These are phyloP conservation scores for Monoplex corrugatus DNA, from an alignment of 2,888 invertebrate genomes.

Conservation along the genomic window DNA sequence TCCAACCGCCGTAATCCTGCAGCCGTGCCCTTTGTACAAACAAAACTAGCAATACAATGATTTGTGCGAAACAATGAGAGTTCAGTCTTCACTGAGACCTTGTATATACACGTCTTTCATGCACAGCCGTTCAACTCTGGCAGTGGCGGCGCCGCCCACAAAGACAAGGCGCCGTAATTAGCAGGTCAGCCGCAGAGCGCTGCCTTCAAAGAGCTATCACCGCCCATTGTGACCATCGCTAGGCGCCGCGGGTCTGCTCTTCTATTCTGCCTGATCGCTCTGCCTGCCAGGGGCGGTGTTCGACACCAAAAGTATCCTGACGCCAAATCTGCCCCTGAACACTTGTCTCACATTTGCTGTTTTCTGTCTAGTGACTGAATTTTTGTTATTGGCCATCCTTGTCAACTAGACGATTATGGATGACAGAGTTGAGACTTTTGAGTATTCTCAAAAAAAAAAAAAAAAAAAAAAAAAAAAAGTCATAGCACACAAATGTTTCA, in stretches of 20 bases:
- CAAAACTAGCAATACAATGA: too few relatives aligned
- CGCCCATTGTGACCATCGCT: constrained; percentile 42
- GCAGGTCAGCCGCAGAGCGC: constrained; percentile 43
- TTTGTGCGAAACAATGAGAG: too few relatives aligned
- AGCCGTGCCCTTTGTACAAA: too few relatives aligned
- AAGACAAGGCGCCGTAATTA: constrained; percentile 51
- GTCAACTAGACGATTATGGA: too few relatives aligned
- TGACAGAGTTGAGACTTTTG: background rate
- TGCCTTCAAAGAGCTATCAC: constrained; percentile 51
- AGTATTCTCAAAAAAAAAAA: too few relatives aligned
- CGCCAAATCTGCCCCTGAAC: too few relatives aligned
- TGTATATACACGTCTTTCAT: constrained; percentile 13
- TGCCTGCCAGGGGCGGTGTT: too few relatives aligned
- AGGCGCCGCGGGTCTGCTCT: constrained; percentile 31
- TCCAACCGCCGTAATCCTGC: background rate
- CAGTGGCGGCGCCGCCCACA: constrained; percentile 44
- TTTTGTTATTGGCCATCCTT: too few relatives aligned
- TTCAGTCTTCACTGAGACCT: background rate
- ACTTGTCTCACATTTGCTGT: too few relatives aligned
- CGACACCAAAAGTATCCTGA: too few relatives aligned
- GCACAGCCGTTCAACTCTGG: constrained; percentile 47
- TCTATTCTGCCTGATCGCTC: background rate
- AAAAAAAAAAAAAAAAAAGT: background rate
- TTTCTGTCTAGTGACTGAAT: too few relatives aligned
- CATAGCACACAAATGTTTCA: background rate